These are phyloP conservation scores for Cabera pusaria DNA, from an alignment of 2,888 invertebrate genomes.

Conservation along the genomic window DNA sequence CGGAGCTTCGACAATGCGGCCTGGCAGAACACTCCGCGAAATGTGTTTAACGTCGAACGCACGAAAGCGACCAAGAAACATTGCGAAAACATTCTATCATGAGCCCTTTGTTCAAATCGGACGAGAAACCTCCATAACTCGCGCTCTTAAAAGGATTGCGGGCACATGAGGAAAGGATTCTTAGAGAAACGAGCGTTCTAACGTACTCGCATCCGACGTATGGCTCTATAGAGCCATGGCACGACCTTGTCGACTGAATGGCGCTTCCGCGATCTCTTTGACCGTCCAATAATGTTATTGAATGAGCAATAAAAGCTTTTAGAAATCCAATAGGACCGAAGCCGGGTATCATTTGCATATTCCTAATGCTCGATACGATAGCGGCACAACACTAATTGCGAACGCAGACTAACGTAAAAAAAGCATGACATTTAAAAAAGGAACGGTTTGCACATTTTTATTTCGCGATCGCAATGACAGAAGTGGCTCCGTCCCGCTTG, in stretches of 20 bases:
- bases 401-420: constrained; percentile 82
- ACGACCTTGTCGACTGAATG: constrained; percentile 58
- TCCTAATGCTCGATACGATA: constrained; percentile 66
- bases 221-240: constrained; percentile 42
- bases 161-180: constrained; percentile 53
- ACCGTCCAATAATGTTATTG: constrained; percentile 46
- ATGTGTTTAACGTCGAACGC: constrained; percentile 27
- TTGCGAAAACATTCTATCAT: constrained; percentile 60
- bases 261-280: constrained; percentile 60
- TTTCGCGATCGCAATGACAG: constrained; percentile 75
- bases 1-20: constrained; percentile 4
- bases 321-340: constrained; percentile 40
- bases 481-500: constrained; percentile 70
- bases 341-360: constrained; percentile 66
- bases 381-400: constrained; percentile 81
- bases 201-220: constrained; percentile 27
- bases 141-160: constrained; percentile 65
- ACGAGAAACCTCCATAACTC: constrained; percentile 57
- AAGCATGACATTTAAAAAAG: constrained; percentile 81
- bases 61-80: constrained; percentile 43
- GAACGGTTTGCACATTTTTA: constrained; percentile 80
- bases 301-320: constrained; percentile 60
- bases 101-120: constrained; percentile 56
- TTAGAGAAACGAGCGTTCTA: constrained; percentile 41
- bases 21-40: constrained; percentile 9